Evolutionary conservation across 2,113 vertebrate species (phyloP).

Genomic region (Apaloderma vittatum): DNA sequence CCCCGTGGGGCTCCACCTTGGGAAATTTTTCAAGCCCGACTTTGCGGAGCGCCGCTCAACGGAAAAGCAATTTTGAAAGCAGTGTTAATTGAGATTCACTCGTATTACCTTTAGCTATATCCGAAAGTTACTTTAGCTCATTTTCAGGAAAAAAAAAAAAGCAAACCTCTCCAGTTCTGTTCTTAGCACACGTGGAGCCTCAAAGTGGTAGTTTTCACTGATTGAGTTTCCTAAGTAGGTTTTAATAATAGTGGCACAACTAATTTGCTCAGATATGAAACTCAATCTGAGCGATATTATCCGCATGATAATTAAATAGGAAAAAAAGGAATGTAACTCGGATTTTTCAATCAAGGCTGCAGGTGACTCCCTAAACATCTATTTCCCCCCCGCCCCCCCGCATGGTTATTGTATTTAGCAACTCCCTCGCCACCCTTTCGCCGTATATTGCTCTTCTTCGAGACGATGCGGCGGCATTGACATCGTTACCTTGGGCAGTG

Average conservation of each 20-base stretch:
- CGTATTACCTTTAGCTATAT: neutral
- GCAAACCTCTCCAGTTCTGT: neutral
- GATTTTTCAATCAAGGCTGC: conserved; percentile 58
- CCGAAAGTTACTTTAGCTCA: neutral
- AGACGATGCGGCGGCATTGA: neutral
- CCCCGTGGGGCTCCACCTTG: neutral
- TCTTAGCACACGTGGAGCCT: neutral
- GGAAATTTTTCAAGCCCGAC: neutral
- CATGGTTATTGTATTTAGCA: conserved; percentile 30
- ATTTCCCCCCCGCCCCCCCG: neutral
- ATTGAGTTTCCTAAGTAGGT: conserved; percentile 63
- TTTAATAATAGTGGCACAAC: conserved; percentile 64
- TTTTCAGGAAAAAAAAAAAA: neutral
- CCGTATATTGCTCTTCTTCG: neutral
- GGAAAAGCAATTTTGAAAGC: neutral
- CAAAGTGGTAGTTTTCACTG: conserved; percentile 38
- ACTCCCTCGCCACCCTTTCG: conserved; percentile 18
- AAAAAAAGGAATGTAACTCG: conserved; percentile 30
- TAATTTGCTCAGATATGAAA: conserved; percentile 71
- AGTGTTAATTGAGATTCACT: neutral
- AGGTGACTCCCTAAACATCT: conserved; percentile 31
- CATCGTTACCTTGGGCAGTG: neutral
- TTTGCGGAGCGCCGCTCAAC: neutral
- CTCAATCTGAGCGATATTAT: conserved; percentile 33
- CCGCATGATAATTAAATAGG: conserved; percentile 59